Evolutionary conservation across 2,888 invertebrate species (phyloP).

Genomic region (Ctenicera cuprea): DNA sequence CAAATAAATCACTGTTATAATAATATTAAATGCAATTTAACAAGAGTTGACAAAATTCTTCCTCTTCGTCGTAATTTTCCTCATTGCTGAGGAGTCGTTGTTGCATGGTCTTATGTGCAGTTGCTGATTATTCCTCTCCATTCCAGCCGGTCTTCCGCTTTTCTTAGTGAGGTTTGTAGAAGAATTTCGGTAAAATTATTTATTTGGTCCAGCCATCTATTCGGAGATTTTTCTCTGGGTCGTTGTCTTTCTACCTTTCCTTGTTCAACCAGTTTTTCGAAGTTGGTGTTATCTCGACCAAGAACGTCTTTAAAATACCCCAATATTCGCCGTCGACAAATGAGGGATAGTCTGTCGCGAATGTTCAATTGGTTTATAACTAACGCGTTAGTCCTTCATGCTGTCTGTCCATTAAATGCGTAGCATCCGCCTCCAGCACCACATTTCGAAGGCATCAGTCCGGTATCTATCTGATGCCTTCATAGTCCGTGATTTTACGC

Average conservation of each 20-base stretch:
- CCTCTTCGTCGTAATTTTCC: not conserved
- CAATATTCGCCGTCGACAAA: conserved; percentile 6
- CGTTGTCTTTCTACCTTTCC: not conserved
- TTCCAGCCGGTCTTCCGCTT: not conserved
- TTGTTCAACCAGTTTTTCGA: not conserved
- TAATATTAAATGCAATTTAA: no score
- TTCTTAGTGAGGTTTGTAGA: not conserved
- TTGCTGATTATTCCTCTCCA: not conserved
- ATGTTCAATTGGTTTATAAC: not conserved
- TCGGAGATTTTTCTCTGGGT: not conserved
- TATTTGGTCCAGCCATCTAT: not conserved
- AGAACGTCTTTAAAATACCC: not conserved
- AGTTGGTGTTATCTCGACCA: not conserved
- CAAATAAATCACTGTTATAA: no score
- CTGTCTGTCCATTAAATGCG: conserved; percentile 1
- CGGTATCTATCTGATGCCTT: conserved; percentile 1
- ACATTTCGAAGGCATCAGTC: no score
- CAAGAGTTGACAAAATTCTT: not conserved
- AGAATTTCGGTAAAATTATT: no score
- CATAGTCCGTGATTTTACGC: conserved; percentile 4
- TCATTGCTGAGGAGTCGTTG: not conserved
- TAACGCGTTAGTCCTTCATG: not conserved
- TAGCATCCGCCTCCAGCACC: conserved; percentile 9
- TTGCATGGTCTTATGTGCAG: not conserved
- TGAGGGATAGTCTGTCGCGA: not conserved